Base-by-base conservation (phyloP, 2,113 vertebrate genomes). In the Hippoglossus stenolepis region DNA sequence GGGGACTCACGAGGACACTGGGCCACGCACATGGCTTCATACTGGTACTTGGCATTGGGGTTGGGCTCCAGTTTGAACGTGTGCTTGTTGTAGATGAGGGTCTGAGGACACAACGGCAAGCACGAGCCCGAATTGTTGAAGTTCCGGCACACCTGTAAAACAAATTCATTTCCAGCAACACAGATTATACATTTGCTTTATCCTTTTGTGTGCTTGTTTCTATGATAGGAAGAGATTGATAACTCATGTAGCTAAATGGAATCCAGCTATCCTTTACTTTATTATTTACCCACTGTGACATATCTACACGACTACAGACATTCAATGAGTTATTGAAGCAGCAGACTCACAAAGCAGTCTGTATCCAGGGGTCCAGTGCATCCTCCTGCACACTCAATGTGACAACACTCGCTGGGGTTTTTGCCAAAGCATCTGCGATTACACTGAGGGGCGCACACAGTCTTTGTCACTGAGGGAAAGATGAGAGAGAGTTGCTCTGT, bases 51-150 rank as follows among this genome's bases (percentile, higher is more conserved):
- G 84, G 95, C 96, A 51, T 97, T 95, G 24, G 97, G 97, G 80
- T 98, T 97, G 77, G 95, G 95, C 80, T 98, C 97, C 85, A 98
- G 84, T 91, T 96, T 97, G 90, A 96, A 97, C 0, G 95, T 96
- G 11, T 95, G 91, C 60, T 95, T 96, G 93, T 97, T 98, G 94
- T 99, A 98, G 85, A 99, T 96, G 2, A 97, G 89, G 0, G 96
- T 94, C 78, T 95, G 95, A 0, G 97, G 97, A 76, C 97, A 98
- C 82, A 93, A 94, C 0, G 94, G 94, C 2, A 97, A 95, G 2
- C 97, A 98, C 1, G 96, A 94, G 20, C 96, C 96, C 0, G 93
- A 97, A 92, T 98, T 95, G 79, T 98, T 98, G 92, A 98, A 97
- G 87, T 96, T 96, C 45, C 94, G 94, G 79, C 97, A 98, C 57